Percentiles rank a stretch among this genome's conserved stretches.
phyloP scores from a whole-genome alignment of 2,797 vertebrate species.

The Kryptopterus vitreolus region DNA sequence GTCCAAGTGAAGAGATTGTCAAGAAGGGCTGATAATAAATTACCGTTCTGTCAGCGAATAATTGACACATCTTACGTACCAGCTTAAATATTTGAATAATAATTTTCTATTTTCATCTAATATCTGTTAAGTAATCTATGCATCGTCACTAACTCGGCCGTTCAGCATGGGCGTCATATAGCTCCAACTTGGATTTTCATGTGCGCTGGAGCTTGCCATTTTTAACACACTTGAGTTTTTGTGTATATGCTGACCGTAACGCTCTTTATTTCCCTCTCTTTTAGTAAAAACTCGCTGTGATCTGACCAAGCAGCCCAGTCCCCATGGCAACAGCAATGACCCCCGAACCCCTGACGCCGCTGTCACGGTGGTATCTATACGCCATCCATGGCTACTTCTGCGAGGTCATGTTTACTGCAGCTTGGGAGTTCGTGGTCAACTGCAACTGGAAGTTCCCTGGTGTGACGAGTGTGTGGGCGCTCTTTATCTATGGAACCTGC shows the following conservation, averaged over 20 bases:
- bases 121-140: background rate
- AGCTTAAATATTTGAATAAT: background rate
- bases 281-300: constrained; percentile 3
- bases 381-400: constrained; percentile 99
- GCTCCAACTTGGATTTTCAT: background rate
- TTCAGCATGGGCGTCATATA: background rate
- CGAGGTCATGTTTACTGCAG: constrained; percentile 98
- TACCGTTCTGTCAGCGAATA: background rate
- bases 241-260: background rate
- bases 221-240: background rate
- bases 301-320: constrained; percentile 65
- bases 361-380: constrained; percentile 97
- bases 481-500: constrained; percentile 98
- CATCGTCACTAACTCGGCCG: background rate
- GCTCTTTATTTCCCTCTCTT: constrained; percentile 15
- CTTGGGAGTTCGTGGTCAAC: constrained; percentile 95
- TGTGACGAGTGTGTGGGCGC: constrained; percentile 96
- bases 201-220: background rate
- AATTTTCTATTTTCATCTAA: background rate
- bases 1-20: background rate
- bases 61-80: background rate
- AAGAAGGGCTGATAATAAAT: background rate
- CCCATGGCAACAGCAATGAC: constrained; percentile 59
- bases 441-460: constrained; percentile 98
- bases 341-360: constrained; percentile 85